Conservation (phyloP, 2,113 vertebrate genomes). For the Chloropsis hardwickii region DNA sequence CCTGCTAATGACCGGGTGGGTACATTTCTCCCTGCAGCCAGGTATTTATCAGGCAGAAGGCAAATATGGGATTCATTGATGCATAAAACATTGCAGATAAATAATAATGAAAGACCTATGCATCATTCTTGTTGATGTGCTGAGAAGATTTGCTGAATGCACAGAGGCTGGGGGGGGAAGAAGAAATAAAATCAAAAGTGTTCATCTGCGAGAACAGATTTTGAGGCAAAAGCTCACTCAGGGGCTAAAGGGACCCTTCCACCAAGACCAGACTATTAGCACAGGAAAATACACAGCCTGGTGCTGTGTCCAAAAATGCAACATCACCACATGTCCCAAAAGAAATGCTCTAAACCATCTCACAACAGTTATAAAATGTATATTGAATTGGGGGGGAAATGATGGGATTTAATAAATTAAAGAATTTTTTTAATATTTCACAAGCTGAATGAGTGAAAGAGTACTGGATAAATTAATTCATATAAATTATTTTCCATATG, state of each 20-base stretch:
- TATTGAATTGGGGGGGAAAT: fast-evolving
- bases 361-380: neutral
- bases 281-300: neutral
- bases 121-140: slow-evolving; percentile 8
- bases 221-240: neutral
- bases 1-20: neutral
- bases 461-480: neutral
- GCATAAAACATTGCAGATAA: slow-evolving; percentile 42
- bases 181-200: neutral
- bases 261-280: neutral
- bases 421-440: neutral
- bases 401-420: neutral
- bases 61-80: slow-evolving; percentile 52
- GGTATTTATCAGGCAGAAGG: slow-evolving; percentile 40
- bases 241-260: neutral
- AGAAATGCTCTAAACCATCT: neutral
- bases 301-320: neutral
- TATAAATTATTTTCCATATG: neutral
- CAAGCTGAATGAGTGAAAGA: neutral
- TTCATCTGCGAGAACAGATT: neutral
- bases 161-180: neutral
- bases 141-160: neutral
- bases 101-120: slow-evolving; percentile 45
- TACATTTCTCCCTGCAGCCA: slow-evolving; percentile 18
- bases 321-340: too few species aligned